These are phyloP conservation scores for Fukomys damarensis DNA, from an alignment of 2,113 vertebrate genomes.

Conservation along the genomic window DNA sequence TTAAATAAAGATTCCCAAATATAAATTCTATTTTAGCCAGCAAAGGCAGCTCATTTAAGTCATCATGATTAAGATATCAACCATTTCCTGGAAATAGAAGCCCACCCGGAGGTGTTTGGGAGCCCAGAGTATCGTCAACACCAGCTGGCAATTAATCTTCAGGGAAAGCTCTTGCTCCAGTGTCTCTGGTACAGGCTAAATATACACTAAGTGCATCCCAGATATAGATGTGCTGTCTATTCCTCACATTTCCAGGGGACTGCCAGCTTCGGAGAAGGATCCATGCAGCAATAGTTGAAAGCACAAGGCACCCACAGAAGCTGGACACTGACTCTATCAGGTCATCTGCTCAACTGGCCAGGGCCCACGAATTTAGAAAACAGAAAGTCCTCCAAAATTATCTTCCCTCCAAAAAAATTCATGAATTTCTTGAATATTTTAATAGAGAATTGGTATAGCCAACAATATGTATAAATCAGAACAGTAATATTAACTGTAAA, in stretches of 20 bases:
- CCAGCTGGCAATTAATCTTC: slow-evolving; percentile 62
- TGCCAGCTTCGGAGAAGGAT: background rate
- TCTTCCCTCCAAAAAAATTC: background rate
- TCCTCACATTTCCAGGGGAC: background rate
- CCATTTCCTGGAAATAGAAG: slow-evolving; percentile 77
- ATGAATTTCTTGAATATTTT: background rate
- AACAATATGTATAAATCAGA: background rate
- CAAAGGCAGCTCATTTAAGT: slow-evolving; percentile 50
- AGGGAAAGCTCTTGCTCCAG: slow-evolving; percentile 40
- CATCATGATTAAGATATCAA: slow-evolving; percentile 55
- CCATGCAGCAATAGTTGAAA: background rate
- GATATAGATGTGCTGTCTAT: slow-evolving; percentile 9
- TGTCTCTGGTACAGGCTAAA: slow-evolving; percentile 44
- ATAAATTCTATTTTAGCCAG: slow-evolving; percentile 56
- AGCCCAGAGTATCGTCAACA: slow-evolving; percentile 22
- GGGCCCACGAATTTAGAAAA: background rate
- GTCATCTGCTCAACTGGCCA: background rate
- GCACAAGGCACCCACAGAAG: background rate
- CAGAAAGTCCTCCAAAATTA: background rate
- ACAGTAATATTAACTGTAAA: background rate
- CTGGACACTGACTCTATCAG: background rate
- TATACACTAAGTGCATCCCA: slow-evolving; percentile 7
- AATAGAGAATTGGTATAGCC: background rate
- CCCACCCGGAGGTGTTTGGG: background rate
- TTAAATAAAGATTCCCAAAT: slow-evolving; percentile 52